Conservation (phyloP, 2,113 vertebrate species). For the Zeus faber region DNA sequence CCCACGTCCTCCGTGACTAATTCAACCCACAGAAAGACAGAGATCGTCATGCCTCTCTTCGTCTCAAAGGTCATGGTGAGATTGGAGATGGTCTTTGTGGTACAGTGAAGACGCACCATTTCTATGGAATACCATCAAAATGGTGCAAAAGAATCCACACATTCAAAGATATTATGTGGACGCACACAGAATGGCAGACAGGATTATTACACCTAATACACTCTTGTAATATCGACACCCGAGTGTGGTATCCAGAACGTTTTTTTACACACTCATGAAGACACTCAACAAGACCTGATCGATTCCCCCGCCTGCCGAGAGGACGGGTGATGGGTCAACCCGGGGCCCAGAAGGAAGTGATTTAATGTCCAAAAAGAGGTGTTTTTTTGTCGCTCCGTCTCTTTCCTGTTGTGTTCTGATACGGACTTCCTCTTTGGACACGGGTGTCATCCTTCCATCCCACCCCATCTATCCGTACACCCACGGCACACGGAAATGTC, state of each 20-base stretch:
- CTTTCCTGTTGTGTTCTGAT: conserved; percentile 84
- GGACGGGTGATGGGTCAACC: conserved; percentile 26
- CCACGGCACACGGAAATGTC: conserved; percentile 60
- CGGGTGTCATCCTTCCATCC: conserved; percentile 67
- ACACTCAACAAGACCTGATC: conserved; percentile 21
- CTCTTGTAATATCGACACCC: too few species aligned
- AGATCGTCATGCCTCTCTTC: too few species aligned
- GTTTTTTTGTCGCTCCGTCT: conserved; percentile 70
- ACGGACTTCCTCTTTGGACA: conserved; percentile 78
- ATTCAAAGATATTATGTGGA: too few species aligned
- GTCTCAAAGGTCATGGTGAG: too few species aligned
- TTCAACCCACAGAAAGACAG: too few species aligned
- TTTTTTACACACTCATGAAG: not conserved
- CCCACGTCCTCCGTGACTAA: too few species aligned
- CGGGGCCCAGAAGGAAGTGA: conserved; percentile 72
- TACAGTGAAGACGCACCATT: too few species aligned
- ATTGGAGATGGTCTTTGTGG: too few species aligned
- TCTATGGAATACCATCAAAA: too few species aligned
- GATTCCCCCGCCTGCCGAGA: conserved; percentile 24
- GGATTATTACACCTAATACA: too few species aligned
- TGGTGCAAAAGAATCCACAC: not conserved
- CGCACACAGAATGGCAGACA: too few species aligned
- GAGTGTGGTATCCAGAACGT: too few species aligned
- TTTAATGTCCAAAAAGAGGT: conserved; percentile 79
- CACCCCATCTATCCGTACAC: conserved; percentile 49